Conservation (phyloP, 2,888 invertebrate species). For the Druceiella hillmani region DNA sequence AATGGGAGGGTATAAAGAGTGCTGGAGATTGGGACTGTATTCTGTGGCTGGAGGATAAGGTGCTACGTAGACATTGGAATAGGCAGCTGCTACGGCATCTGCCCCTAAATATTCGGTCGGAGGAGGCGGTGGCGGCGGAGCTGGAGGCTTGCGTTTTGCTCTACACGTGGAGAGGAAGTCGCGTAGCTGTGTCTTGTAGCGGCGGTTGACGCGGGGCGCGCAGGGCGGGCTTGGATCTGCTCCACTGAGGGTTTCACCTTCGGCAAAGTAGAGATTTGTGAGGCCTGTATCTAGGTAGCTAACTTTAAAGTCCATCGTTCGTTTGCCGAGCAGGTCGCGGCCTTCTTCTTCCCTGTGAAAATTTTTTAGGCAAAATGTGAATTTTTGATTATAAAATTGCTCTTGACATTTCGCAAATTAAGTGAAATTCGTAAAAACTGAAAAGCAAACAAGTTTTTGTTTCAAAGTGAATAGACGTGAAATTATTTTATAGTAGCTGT, state of each 20-base stretch:
- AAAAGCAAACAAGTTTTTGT: too few relatives aligned
- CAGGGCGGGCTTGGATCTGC: slow-evolving; percentile 58
- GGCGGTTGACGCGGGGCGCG: slow-evolving; percentile 76
- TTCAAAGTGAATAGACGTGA: too few relatives aligned
- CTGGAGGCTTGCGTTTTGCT: slow-evolving; percentile 64
- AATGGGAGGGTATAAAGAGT: slow-evolving; percentile 46
- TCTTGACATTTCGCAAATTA: too few relatives aligned
- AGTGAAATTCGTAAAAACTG: too few relatives aligned
- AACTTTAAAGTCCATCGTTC: slow-evolving; percentile 98
- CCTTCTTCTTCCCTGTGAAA: slow-evolving; percentile 93
- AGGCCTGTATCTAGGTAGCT: slow-evolving; percentile 94
- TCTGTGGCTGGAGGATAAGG: slow-evolving; percentile 65
- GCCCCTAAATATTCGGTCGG: slow-evolving; percentile 63
- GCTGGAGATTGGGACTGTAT: slow-evolving; percentile 62
- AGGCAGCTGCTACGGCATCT: slow-evolving; percentile 71
- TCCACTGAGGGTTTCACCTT: slow-evolving; percentile 69
- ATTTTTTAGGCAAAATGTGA: slow-evolving; percentile 7
- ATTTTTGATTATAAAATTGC: too few relatives aligned
- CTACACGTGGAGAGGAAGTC: slow-evolving; percentile 92
- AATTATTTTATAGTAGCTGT: too few relatives aligned
- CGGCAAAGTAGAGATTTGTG: slow-evolving; percentile 86
- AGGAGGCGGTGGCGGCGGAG: slow-evolving; percentile 56
- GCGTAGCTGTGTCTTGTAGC: slow-evolving; percentile 90
- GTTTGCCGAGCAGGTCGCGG: slow-evolving; percentile 90
- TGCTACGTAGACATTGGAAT: slow-evolving; percentile 72